These are phyloP conservation scores for Maniola hyperantus DNA, from an alignment of 2,888 invertebrate species.

Conservation along the genomic window DNA sequence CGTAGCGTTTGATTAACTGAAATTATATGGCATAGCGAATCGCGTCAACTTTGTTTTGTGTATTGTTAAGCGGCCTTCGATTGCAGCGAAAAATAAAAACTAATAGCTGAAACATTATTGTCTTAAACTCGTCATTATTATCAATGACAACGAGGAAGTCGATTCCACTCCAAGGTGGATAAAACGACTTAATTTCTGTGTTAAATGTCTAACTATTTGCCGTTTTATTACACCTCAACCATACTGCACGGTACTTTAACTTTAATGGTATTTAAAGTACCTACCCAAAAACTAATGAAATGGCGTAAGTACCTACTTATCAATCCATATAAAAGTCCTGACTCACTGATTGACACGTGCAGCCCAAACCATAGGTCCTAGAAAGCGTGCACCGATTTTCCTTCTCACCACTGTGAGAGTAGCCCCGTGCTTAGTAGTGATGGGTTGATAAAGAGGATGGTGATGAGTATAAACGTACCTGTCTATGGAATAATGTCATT, in stretches of 20 bases:
- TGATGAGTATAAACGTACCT: too few species aligned
- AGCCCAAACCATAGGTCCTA: too few species aligned
- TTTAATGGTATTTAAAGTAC: slow-evolving; percentile 5
- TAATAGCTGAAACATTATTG: slow-evolving; percentile 75
- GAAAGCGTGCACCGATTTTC: too few species aligned
- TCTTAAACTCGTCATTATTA: slow-evolving; percentile 78
- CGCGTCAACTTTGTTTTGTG: slow-evolving; percentile 73
- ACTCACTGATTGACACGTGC: too few species aligned
- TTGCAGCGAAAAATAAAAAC: slow-evolving; percentile 74
- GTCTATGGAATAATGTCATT: background rate
- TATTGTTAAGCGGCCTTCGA: slow-evolving; percentile 76
- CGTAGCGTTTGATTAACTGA: slow-evolving; percentile 76
- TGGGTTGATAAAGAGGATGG: too few species aligned
- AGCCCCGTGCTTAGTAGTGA: too few species aligned
- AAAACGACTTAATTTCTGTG: slow-evolving; percentile 50
- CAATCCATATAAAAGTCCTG: too few species aligned
- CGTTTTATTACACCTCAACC: slow-evolving; percentile 16
- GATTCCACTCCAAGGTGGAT: slow-evolving; percentile 75
- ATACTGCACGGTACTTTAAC: slow-evolving; percentile 6
- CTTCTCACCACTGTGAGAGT: too few species aligned
- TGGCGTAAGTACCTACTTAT: background rate
- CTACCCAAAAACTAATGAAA: background rate
- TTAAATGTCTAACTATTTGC: slow-evolving; percentile 17
- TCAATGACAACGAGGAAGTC: slow-evolving; percentile 72
- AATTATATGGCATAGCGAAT: slow-evolving; percentile 80